Evolutionary conservation across 2,113 vertebrate species (phyloP), one percentile per base, ranked within the genome.

Genomic region (Thalassarche chlororhynchos): DNA sequence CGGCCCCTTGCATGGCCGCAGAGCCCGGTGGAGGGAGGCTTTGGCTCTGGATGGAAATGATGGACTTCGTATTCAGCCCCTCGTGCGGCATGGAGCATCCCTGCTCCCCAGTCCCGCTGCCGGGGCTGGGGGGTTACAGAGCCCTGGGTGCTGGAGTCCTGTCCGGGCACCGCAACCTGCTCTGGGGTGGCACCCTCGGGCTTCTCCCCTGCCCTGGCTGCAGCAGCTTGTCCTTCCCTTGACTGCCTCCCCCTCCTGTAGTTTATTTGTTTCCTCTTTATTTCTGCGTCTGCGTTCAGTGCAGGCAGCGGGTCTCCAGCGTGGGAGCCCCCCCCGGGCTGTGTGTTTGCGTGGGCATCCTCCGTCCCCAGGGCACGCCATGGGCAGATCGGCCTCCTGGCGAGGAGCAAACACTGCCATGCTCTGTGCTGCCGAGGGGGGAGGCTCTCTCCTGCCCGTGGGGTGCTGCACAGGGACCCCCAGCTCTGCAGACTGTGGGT

Each of bases 331-430:
- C 66, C 34, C 65, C 32, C 1, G 0, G 11, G 17, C 47, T 1
- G 1, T 54, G 28, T 0, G 1, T 55, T 69, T 0, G 0, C 0
- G 0, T 6, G 19, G 65, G 11, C 44, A 38, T 52, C 55, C 34
- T 74, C 60, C 2, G 0, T 38, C 32, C 46, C 36, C 47, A 28
- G 55, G 1, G 2, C 25, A 4, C 4, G n/a, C n/a, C 4, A 1
- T 21, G 62, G 42, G 31, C 52, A 42, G 28, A 8, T 3, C 9
- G 10, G 61, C 55, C 46, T 38, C 5, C 0, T 5, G 52, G 76
- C 13, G 5, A 58, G 57, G 25, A 66, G 31, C 36, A 23, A 69
- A 57, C 4, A 0, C 31, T 71, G 66, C 85, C 2, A 0, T 18
- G 65, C 38, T 54, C 32, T 18, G 42, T 2, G 5, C 42, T 77